These are phyloP conservation scores for Cephalotes varians DNA, from an alignment of 2,888 invertebrate genomes.

Conservation along the genomic window DNA sequence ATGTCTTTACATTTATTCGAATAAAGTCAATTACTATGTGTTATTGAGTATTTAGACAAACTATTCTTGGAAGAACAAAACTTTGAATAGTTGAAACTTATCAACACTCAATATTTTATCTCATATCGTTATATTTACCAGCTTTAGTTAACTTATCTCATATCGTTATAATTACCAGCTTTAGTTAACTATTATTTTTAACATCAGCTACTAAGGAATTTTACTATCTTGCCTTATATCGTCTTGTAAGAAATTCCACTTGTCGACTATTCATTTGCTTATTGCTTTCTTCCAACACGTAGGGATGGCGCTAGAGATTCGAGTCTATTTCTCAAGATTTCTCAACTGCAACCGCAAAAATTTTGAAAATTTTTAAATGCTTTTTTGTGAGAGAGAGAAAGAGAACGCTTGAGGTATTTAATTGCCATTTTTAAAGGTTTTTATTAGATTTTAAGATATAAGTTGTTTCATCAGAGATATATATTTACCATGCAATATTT, in stretches of 20 bases:
- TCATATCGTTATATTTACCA: neutral
- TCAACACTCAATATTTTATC: neutral
- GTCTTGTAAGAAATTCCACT: neutral
- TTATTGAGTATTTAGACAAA: neutral
- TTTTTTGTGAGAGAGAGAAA: neutral
- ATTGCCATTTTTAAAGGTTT: neutral
- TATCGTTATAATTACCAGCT: neutral
- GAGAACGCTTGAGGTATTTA: neutral
- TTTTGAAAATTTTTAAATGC: neutral
- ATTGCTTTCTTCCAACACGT: neutral
- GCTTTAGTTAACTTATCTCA: constrained; percentile 28
- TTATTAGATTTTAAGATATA: constrained; percentile 1
- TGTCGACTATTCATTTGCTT: neutral
- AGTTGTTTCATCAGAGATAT: neutral
- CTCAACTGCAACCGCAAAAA: neutral
- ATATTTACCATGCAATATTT: neutral
- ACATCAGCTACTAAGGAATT: constrained; percentile 8
- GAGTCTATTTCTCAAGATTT: neutral
- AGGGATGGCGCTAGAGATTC: constrained; percentile 24
- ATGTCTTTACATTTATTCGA: neutral
- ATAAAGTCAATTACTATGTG: neutral
- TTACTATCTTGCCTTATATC: neutral
- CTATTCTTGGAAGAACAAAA: neutral
- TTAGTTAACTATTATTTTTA: constrained; percentile 29
- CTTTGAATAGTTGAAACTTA: neutral